Percentiles rank a stretch among this genome's conserved stretches.
These are phyloP conservation scores for Mamestra configurata DNA, from an alignment of 1,140 invertebrate species.

Conservation along the genomic window DNA sequence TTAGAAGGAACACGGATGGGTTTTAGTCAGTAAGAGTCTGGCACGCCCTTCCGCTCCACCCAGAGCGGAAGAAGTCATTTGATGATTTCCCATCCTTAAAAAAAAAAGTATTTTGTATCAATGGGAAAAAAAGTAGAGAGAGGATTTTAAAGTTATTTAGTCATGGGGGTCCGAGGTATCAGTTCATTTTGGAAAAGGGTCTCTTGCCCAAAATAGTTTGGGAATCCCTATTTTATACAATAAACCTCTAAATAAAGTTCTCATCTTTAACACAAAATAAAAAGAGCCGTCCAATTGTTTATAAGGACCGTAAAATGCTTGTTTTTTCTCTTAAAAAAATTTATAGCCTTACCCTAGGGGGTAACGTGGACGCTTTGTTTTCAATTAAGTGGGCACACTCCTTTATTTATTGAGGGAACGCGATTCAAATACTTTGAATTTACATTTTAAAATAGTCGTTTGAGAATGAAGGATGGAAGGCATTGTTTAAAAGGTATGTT, in stretches of 20 bases:
- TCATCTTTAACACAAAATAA: neutral
- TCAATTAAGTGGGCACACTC: conserved; percentile 13
- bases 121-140: too few relatives aligned
- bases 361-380: conserved; percentile 5
- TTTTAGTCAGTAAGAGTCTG: too few relatives aligned
- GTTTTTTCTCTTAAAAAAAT: neutral
- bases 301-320: neutral
- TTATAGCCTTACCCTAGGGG: neutral
- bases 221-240: too few relatives aligned
- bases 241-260: neutral
- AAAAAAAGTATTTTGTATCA: too few relatives aligned
- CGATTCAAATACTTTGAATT: neutral
- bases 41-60: too few relatives aligned
- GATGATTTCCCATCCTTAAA: too few relatives aligned
- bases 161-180: too few relatives aligned
- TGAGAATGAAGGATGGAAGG: neutral
- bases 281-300: neutral
- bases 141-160: too few relatives aligned
- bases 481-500: neutral
- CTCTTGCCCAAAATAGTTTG: too few relatives aligned
- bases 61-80: too few relatives aligned
- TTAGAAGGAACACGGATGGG: too few relatives aligned
- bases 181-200: too few relatives aligned
- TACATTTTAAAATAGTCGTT: neutral
- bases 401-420: conserved; percentile 14